These are phyloP conservation scores for Mimumesa dahlbomi DNA, from an alignment of 2,888 invertebrate genomes.

Conservation along the genomic window DNA sequence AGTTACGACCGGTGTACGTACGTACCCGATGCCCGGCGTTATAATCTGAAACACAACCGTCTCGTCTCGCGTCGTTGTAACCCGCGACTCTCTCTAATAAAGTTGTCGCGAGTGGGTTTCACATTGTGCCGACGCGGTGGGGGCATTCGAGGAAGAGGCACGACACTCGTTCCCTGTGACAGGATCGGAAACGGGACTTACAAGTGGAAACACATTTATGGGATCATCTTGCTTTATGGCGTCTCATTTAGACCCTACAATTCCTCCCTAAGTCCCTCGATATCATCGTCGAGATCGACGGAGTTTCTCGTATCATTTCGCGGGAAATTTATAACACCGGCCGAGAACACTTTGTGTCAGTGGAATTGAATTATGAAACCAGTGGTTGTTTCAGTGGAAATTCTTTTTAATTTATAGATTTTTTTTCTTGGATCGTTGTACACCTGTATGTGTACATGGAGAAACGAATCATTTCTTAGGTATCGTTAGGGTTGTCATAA, in stretches of 20 bases:
- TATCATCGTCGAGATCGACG: background rate
- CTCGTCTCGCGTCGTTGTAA: constrained; percentile 33
- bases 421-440: no score
- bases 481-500: no score
- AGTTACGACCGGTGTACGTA: constrained; percentile 37
- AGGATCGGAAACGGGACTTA: constrained; percentile 53
- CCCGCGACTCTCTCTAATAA: constrained; percentile 67
- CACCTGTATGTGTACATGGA: no score
- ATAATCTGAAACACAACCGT: constrained; percentile 50
- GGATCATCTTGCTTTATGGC: constrained; percentile 68
- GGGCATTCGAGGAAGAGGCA: constrained; percentile 53
- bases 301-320: constrained; percentile 1
- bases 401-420: no score
- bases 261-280: background rate
- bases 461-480: no score
- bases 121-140: constrained; percentile 55
- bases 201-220: constrained; percentile 67
- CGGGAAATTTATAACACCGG: no score
- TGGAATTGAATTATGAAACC: no score
- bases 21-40: constrained; percentile 24
- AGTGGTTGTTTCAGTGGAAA: no score
- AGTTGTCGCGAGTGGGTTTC: constrained; percentile 70
- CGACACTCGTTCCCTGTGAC: constrained; percentile 41
- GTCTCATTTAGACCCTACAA: constrained; percentile 57
- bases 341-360: no score